Evolutionary conservation across 2,888 invertebrate species (phyloP), one percentile per base, ranked within the genome.

Genomic region (Callyntrura guangdongensis): DNA sequence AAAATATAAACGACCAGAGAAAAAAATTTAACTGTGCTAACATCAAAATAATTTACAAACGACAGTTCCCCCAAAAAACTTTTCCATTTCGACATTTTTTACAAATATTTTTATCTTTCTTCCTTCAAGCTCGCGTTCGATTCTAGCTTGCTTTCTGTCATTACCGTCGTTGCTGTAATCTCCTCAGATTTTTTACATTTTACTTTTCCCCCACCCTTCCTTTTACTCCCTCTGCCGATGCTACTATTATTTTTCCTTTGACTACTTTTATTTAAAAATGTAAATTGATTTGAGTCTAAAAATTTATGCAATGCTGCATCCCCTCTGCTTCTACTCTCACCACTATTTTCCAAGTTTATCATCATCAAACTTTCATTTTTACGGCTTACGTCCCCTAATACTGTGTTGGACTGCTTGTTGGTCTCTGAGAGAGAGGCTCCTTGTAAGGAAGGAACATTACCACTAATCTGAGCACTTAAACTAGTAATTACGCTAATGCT

Each of bases 261-360:
- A 59, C 25, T 49, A 64, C 27, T 87, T 17, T 53, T 67, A 25
- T 69, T 82, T 49, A 61, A 83, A 74, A 88, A 88, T 12, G 20
- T 5, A 3, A 88, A 69, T 61, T 88, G 72, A 61, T 88, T 88
- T n/a, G 88, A 82, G 11, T 83, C 56, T 12, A 83, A 61, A 88
- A 88, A 88, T 72, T 25, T 69, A 45, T 88, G 69, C 14, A 88
- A 56, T 0, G 47, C 14, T 11, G 17, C 49, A 45, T 74, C 59
- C 9, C 14, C 67, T 53, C 56, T 79, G 53, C 17, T n/a, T n/a
- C n/a, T 77, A 36, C 85, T n/a, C 47, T 49, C 79, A 82, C 64
- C 86, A 72, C 69, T 69, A 82, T 74, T 82, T 47, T 22, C 20
- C 49, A 45, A 85, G 59, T 49, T 83, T 74, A 56, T 36, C 20